Evolutionary conservation across 2,113 vertebrate genomes (phyloP), one percentile per base, ranked within the genome.

Genomic region (Terrapene triunguis): DNA sequence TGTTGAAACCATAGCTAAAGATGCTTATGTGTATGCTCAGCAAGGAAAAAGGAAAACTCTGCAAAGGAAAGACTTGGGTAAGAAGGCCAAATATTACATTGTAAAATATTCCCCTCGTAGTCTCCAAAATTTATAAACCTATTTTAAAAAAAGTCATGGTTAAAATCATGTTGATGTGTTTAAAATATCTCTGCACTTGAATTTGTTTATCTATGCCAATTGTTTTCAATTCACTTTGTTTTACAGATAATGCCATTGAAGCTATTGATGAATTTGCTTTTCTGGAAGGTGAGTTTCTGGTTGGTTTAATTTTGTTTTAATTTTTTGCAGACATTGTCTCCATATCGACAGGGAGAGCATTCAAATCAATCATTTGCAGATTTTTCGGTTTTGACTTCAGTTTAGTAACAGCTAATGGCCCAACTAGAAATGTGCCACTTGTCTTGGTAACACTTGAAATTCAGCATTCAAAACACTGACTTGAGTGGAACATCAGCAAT

Each of bases 21-120:
- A 99, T 97, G 99, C 99, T 16, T 98, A 99, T 3, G 97, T 99
- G 42, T 99, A 99, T 3, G 99, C 99, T 27, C 99, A 99, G 91
- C 99, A 99, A 95, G 99, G 99, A 24, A 99, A 99, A 92, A 98
- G 99, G 95, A 99, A 99, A 98, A 99, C 99, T 0, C 98, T 99
- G 38, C 99, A 99, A 96, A 99, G 99, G 86, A 99, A 99, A 98
- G 99, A 99, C 91, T 93, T 99, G 85, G 99, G 99, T 99, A 98
- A 10, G 97, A 35, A 69, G n/a, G 2, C 25, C 7, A 54, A n/a
- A 57, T 62, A 50, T 14, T 29, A 10, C 24, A 78, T 0, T 1
- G 14, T 57, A 21, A 42, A 65, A 82, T 38, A 82, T 94, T 55
- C 81, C 53, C 50, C 50, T 13, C 16, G 11, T 4, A 22, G 59